These are phyloP conservation scores for Aspidapion aeneum DNA, from an alignment of 2,888 invertebrate genomes.

Conservation along the genomic window DNA sequence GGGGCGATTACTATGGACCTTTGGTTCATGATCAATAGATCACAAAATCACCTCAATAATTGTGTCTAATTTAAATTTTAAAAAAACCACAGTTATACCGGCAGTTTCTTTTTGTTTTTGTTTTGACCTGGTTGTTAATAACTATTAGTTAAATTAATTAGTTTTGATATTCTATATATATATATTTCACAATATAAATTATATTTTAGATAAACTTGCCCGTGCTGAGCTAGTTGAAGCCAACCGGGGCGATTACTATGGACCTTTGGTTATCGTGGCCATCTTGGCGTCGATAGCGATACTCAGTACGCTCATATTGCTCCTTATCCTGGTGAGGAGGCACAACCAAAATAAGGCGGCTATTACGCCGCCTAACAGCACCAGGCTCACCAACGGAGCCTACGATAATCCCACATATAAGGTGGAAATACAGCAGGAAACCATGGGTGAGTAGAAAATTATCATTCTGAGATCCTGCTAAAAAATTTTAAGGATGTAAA, in stretches of 20 bases:
- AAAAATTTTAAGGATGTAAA: constrained; percentile 19
- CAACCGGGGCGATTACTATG: constrained; percentile 72
- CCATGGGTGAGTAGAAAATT: constrained; percentile 75
- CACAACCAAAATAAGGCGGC: constrained; percentile 68
- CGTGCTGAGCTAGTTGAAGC: constrained; percentile 53
- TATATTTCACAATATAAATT: too few relatives aligned
- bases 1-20: constrained; percentile 82
- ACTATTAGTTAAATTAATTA: too few relatives aligned
- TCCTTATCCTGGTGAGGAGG: constrained; percentile 75
- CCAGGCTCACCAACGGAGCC: constrained; percentile 76
- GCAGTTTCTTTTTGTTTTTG: too few relatives aligned
- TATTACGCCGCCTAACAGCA: constrained; percentile 66
- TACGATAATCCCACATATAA: constrained; percentile 94
- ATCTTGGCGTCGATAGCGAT: constrained; percentile 84
- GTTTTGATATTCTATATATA: too few relatives aligned
- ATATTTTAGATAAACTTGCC: constrained; percentile 44
- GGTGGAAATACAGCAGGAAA: constrained; percentile 89
- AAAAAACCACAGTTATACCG: too few relatives aligned
- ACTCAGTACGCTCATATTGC: constrained; percentile 72
- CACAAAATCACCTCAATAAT: too few relatives aligned
- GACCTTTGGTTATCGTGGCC: constrained; percentile 83
- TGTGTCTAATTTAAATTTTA: too few relatives aligned
- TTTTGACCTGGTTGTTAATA: too few relatives aligned
- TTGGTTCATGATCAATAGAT: too few relatives aligned
- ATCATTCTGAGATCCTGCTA: neutral